Percentiles rank a stretch among this genome's conserved stretches.
phyloP scores from a whole-genome alignment of 2,888 invertebrate genomes.

The Pimpla rufipes region DNA sequence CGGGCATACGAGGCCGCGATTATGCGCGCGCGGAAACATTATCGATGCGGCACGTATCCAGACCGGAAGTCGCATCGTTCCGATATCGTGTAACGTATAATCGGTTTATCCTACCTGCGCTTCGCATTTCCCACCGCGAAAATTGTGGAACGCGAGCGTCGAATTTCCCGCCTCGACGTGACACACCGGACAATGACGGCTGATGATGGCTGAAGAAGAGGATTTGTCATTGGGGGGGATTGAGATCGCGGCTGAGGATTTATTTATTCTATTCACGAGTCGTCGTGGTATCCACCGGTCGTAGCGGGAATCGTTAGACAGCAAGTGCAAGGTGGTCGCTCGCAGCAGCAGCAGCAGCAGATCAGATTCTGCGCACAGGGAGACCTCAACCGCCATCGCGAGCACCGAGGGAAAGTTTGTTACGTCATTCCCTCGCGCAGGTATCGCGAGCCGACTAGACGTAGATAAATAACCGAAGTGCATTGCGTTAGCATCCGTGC shows the following conservation, averaged over 20 bases:
- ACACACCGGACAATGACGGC: conserved; percentile 6
- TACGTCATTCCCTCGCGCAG: conserved; percentile 74
- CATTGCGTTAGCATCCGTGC: neutral
- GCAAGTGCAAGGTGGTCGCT: conserved; percentile 81
- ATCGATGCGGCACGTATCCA: conserved; percentile 68
- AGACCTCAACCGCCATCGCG: conserved; percentile 67
- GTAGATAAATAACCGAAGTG: conserved; percentile 48
- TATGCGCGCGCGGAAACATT: conserved; percentile 72
- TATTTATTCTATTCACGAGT: conserved; percentile 25
- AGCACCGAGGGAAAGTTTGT: conserved; percentile 80
- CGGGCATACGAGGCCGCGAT: conserved; percentile 80
- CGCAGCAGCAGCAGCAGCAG: conserved; percentile 66
- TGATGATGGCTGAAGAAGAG: neutral
- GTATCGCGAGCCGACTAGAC: conserved; percentile 27
- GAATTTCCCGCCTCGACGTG: conserved; percentile 26
- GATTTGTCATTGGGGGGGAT: neutral
- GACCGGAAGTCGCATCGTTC: conserved; percentile 65
- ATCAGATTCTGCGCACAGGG: conserved; percentile 60
- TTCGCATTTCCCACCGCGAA: neutral
- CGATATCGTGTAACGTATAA: conserved; percentile 38
- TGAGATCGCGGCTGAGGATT: conserved; percentile 6
- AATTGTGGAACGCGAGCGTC: neutral
- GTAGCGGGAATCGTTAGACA: conserved; percentile 23
- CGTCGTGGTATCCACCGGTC: neutral
- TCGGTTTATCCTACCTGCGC: conserved; percentile 6